Conservation (phyloP, 2,113 vertebrate species). For the Apteryx owenii region DNA sequence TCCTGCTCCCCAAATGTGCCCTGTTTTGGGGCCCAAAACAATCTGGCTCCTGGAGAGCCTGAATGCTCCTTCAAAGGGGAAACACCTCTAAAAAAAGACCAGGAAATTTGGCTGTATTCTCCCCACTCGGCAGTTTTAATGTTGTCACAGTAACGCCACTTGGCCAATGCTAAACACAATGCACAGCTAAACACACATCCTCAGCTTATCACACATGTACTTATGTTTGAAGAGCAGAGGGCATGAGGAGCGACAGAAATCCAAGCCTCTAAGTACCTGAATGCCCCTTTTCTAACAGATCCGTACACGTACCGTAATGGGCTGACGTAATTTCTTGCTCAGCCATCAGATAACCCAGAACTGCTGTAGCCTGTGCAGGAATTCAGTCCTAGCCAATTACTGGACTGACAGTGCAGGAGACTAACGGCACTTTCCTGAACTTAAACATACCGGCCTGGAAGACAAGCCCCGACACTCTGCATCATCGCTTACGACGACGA, state of each 20-base stretch:
- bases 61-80: neutral
- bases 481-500: fast-evolving
- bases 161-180: fast-evolving
- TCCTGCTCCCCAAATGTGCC: neutral
- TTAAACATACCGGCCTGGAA: fast-evolving
- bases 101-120: neutral
- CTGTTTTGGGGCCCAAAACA: neutral
- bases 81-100: neutral
- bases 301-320: fast-evolving
- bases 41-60: fast-evolving
- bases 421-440: neutral
- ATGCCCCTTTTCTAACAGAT: neutral
- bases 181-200: fast-evolving
- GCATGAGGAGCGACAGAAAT: neutral
- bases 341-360: neutral
- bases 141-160: too few species aligned
- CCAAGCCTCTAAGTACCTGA: fast-evolving
- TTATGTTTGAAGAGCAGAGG: neutral
- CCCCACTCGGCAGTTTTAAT: too few species aligned
- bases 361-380: fast-evolving
- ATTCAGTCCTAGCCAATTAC: fast-evolving
- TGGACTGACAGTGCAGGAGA: fast-evolving
- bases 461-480: fast-evolving
- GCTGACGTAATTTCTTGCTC: neutral
- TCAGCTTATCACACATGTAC: fast-evolving